These are phyloP conservation scores for Phrynosoma platyrhinos DNA, from an alignment of 2,113 vertebrate genomes.

Conservation along the genomic window DNA sequence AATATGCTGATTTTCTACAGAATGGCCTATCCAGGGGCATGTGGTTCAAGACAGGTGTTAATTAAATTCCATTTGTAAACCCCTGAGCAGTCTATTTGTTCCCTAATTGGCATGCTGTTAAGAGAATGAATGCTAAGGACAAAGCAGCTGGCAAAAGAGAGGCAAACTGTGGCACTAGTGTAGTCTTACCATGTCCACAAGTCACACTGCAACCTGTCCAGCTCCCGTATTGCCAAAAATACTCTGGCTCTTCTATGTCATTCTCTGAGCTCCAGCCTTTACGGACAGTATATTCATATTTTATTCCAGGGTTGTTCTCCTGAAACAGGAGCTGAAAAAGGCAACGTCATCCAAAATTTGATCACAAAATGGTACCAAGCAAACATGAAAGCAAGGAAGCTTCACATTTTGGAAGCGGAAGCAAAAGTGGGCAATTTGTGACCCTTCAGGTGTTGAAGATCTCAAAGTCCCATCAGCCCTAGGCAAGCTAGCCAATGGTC, in stretches of 20 bases:
- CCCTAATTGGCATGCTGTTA: neutral
- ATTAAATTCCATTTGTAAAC: neutral
- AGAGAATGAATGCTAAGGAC: neutral
- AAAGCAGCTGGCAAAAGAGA: neutral
- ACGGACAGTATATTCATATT: constrained; percentile 90
- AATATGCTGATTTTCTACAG: neutral
- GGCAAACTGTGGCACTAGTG: too few relatives aligned
- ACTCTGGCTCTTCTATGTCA: constrained; percentile 83
- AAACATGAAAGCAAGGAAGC: neutral
- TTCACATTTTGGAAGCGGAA: neutral
- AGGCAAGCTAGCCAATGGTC: too few relatives aligned
- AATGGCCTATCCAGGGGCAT: neutral
- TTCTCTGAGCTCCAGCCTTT: constrained; percentile 84
- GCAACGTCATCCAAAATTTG: neutral
- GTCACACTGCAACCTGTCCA: constrained; percentile 95
- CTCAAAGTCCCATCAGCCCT: neutral
- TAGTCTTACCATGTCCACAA: constrained; percentile 87
- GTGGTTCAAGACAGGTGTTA: neutral
- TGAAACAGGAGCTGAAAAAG: constrained; percentile 90
- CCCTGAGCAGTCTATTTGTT: neutral
- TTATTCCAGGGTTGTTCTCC: constrained; percentile 91
- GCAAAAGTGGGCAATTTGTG: neutral
- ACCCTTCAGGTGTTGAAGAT: neutral
- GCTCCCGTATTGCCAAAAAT: constrained; percentile 89
- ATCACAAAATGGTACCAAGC: neutral